A percentile compares a stretch with the other conserved stretches of the same genome.
Conservation (phyloP, 2,888 invertebrate genomes). For the Ormia ochracea region DNA sequence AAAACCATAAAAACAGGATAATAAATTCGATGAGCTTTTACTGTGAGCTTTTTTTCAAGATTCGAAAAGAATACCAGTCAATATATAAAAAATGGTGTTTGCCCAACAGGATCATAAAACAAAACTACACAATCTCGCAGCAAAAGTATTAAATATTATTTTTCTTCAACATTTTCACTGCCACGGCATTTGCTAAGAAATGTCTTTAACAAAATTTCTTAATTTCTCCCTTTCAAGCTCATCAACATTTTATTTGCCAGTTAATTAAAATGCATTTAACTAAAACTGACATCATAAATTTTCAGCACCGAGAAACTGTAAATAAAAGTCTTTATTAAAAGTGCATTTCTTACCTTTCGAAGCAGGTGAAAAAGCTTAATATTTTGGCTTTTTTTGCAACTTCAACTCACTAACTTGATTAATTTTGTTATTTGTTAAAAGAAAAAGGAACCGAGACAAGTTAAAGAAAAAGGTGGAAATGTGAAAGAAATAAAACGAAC, state of each 20-base stretch:
- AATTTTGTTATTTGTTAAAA: not conserved
- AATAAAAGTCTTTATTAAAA: conserved; percentile 53
- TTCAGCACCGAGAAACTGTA: not conserved
- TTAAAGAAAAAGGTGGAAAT: not conserved
- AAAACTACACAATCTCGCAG: no score
- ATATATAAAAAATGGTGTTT: no score
- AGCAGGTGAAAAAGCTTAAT: conserved; percentile 24
- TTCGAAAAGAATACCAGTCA: no score
- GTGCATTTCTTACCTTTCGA: conserved; percentile 41
- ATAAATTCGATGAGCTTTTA: no score
- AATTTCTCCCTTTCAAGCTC: conserved; percentile 5
- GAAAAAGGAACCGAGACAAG: not conserved
- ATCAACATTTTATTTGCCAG: conserved; percentile 54
- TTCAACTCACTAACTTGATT: conserved; percentile 29
- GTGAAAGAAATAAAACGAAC: conserved; percentile 27
- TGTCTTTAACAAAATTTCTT: not conserved
- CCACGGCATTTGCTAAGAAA: no score
- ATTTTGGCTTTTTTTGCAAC: conserved; percentile 39
- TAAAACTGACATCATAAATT: conserved; percentile 64
- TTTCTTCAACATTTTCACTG: no score
- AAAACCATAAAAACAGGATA: no score
- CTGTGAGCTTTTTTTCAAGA: no score
- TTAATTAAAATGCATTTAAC: conserved; percentile 65
- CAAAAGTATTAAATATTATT: no score
- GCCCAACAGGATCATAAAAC: no score